Evolutionary conservation across 2,797 vertebrate genomes (phyloP).

Genomic region (Champsocephalus gunnari): DNA sequence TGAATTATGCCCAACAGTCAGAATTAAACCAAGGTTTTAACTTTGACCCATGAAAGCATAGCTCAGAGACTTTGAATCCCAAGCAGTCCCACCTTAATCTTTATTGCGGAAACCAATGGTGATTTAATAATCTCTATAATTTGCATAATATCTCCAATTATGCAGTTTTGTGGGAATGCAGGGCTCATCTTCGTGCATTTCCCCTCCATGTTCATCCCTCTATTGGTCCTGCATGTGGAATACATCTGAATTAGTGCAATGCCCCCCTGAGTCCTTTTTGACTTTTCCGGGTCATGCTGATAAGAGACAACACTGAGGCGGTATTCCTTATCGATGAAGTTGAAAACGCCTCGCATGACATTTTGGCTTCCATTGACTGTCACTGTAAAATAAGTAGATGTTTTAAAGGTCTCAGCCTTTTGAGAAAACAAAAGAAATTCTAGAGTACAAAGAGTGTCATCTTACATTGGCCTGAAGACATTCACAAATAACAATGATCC

Average conservation of each 20-base stretch:
- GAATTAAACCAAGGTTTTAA: constrained; percentile 26
- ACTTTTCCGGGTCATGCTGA: constrained; percentile 74
- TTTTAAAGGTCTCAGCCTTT: constrained; percentile 29
- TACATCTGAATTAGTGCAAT: constrained; percentile 50
- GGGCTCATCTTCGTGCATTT: constrained; percentile 46
- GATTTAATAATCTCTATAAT: constrained; percentile 51
- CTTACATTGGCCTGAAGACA: neutral
- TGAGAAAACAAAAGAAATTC: constrained; percentile 2
- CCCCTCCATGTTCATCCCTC: constrained; percentile 13
- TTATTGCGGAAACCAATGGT: constrained; percentile 31
- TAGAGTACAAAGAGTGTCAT: constrained; percentile 1
- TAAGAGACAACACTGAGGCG: constrained; percentile 50
- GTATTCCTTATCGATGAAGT: constrained; percentile 52
- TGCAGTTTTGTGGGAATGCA: constrained; percentile 30
- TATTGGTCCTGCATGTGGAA: constrained; percentile 38
- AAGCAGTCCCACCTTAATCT: constrained; percentile 42
- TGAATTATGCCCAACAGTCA: constrained; percentile 16
- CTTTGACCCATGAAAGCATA: constrained; percentile 11
- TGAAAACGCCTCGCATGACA: constrained; percentile 54
- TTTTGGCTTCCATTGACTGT: constrained; percentile 51
- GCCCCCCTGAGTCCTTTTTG: constrained; percentile 56
- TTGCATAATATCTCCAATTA: constrained; percentile 51
- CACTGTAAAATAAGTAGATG: constrained; percentile 15
- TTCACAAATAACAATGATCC: constrained; percentile 19
- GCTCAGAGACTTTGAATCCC: constrained; percentile 27